Evolutionary conservation across 92 coral and sea anemone genomes (phyloP).

Genomic region (Porites rus): DNA sequence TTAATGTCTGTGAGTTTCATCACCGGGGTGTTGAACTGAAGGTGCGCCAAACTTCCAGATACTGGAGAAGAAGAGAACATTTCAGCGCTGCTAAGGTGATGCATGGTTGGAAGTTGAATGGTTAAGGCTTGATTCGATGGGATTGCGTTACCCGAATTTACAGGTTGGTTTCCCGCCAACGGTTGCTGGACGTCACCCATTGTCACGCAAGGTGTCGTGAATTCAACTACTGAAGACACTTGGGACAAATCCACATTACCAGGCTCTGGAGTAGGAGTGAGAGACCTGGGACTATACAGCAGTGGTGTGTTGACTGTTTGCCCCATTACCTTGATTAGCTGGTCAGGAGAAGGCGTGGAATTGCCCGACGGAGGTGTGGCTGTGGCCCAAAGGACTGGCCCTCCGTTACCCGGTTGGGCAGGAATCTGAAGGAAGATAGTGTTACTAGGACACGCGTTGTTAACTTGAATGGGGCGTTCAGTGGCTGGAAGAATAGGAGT

Average conservation of each 20-base stretch:
- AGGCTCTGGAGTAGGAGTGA: slow-evolving; percentile 59
- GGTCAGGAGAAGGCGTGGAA: slow-evolving; percentile 65
- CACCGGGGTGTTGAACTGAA: slow-evolving; percentile 29
- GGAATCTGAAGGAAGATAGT: slow-evolving; percentile 37
- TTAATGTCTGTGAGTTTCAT: slow-evolving; percentile 34
- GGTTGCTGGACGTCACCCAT: background rate
- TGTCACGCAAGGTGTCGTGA: slow-evolving; percentile 8
- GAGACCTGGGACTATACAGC: slow-evolving; percentile 64
- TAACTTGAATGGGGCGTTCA: slow-evolving; percentile 21
- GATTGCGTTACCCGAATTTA: background rate
- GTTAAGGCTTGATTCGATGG: slow-evolving; percentile 38
- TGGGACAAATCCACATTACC: slow-evolving; percentile 11
- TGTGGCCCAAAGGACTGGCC: slow-evolving; percentile 56
- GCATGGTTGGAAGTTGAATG: slow-evolving; percentile 34
- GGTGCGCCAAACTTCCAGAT: background rate
- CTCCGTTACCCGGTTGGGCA: slow-evolving; percentile 33
- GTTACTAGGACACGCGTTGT: slow-evolving; percentile 6
- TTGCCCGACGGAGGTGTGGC: slow-evolving; percentile 65
- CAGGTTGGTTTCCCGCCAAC: background rate
- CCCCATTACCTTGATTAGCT: slow-evolving; percentile 43
- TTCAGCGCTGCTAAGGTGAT: slow-evolving; percentile 18
- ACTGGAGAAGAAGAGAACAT: slow-evolving; percentile 12
- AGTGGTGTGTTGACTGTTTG: slow-evolving; percentile 43
- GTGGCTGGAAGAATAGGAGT: slow-evolving; percentile 46
- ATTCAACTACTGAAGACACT: background rate